Conservation (phyloP, 2,113 vertebrate species). For the Elanoides forficatus region DNA sequence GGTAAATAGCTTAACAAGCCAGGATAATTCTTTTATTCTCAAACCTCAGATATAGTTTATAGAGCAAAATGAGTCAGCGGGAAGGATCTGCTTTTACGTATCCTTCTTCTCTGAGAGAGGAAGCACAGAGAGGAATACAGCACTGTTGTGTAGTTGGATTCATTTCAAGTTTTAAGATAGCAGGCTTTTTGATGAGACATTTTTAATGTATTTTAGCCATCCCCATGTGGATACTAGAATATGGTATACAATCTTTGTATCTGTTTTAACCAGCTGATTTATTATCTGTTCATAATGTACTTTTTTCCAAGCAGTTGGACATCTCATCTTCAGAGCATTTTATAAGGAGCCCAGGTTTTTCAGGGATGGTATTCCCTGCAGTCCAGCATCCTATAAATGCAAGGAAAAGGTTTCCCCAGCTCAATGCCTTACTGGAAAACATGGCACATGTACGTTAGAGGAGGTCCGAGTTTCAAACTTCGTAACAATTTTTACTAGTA, state of each 20-base stretch:
- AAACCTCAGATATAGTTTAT: background rate
- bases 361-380: slow-evolving; percentile 53
- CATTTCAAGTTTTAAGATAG: background rate
- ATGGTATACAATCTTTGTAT: background rate
- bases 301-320: slow-evolving; percentile 55
- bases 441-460: background rate
- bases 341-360: slow-evolving; percentile 54
- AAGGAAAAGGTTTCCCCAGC: slow-evolving; percentile 61
- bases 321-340: slow-evolving; percentile 58
- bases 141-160: background rate
- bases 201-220: background rate
- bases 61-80: background rate
- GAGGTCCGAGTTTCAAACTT: background rate
- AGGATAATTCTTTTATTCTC: background rate
- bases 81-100: background rate
- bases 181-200: background rate
- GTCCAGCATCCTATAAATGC: slow-evolving; percentile 53
- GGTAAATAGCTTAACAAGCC: background rate
- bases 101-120: background rate
- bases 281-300: background rate
- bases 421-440: slow-evolving; percentile 44
- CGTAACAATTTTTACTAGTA: background rate
- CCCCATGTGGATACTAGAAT: background rate
- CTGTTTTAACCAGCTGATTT: background rate
- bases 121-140: background rate